These are phyloP conservation scores for Rotaria socialis DNA, from an alignment of 2,888 invertebrate species.

Conservation along the genomic window DNA sequence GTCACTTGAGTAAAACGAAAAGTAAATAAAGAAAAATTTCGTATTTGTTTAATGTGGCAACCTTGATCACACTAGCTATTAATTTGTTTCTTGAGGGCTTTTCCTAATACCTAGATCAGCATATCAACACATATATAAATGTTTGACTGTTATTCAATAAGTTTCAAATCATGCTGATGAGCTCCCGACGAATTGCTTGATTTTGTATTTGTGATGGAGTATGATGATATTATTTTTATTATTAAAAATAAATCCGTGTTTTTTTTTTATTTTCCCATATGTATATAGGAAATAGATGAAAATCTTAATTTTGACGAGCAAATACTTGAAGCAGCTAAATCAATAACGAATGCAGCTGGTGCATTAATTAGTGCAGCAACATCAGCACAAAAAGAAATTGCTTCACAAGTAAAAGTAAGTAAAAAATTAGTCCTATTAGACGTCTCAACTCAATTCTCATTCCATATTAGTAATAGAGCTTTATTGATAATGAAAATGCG, in stretches of 20 bases:
- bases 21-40: neutral
- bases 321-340: slow-evolving; percentile 94
- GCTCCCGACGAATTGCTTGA: neutral
- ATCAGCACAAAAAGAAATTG: slow-evolving; percentile 89
- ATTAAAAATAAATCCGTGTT: neutral
- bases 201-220: neutral
- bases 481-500: neutral
- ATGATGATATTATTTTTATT: too few species aligned
- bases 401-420: slow-evolving; percentile 75
- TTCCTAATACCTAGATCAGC: neutral
- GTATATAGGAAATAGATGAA: slow-evolving; percentile 78
- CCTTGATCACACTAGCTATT: slow-evolving; percentile 25
- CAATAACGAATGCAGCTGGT: slow-evolving; percentile 91
- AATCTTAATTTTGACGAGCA: slow-evolving; percentile 96
- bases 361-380: slow-evolving; percentile 92
- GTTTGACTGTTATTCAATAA: neutral
- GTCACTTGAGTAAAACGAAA: neutral
- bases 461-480: neutral
- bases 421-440: neutral
- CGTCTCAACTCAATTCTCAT: neutral
- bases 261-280: slow-evolving; percentile 51
- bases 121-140: neutral
- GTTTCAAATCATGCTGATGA: neutral
- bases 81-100: neutral
- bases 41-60: neutral